phyloP scores from a whole-genome alignment of 2,888 invertebrate species.

The Acronicta alni region DNA sequence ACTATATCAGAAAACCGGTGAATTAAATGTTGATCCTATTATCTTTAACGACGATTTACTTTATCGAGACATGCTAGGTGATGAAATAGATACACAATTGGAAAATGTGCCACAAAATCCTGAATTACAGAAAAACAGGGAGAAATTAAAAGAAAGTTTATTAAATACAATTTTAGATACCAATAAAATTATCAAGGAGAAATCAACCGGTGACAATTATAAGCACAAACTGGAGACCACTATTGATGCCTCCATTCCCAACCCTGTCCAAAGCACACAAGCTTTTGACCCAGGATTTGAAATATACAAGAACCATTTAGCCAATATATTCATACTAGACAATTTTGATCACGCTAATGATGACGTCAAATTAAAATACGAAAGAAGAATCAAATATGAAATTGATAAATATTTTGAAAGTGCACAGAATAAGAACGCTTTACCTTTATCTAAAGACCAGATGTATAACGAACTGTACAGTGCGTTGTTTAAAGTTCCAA shows the following conservation, averaged over 20 bases:
- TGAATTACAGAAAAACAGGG: slow-evolving; percentile 58
- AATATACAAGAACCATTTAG: slow-evolving; percentile 72
- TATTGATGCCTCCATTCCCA: slow-evolving; percentile 70
- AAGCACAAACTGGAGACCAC: slow-evolving; percentile 69
- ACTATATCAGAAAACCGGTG: slow-evolving; percentile 71
- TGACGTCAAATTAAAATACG: slow-evolving; percentile 66
- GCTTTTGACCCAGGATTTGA: slow-evolving; percentile 70
- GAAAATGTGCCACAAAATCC: slow-evolving; percentile 61
- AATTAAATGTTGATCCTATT: slow-evolving; percentile 67
- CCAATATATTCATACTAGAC: slow-evolving; percentile 74
- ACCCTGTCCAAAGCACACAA: slow-evolving; percentile 56
- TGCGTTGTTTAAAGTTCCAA: slow-evolving; percentile 68
- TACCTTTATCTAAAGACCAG: slow-evolving; percentile 66
- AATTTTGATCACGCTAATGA: slow-evolving; percentile 74
- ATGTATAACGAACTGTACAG: slow-evolving; percentile 72
- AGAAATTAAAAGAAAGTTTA: slow-evolving; percentile 60
- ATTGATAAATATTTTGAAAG: slow-evolving; percentile 68
- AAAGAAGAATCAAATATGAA: slow-evolving; percentile 63
- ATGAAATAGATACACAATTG: slow-evolving; percentile 68
- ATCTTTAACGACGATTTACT: slow-evolving; percentile 65
- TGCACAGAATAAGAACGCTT: slow-evolving; percentile 64
- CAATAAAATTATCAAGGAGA: slow-evolving; percentile 62
- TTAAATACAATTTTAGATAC: slow-evolving; percentile 64
- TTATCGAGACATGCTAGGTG: slow-evolving; percentile 64
- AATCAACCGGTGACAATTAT: slow-evolving; percentile 67